Percentiles rank a stretch among this genome's conserved stretches.
phyloP scores from a whole-genome alignment of 1,140 invertebrate genomes.

The Ostrea denselamellosa region DNA sequence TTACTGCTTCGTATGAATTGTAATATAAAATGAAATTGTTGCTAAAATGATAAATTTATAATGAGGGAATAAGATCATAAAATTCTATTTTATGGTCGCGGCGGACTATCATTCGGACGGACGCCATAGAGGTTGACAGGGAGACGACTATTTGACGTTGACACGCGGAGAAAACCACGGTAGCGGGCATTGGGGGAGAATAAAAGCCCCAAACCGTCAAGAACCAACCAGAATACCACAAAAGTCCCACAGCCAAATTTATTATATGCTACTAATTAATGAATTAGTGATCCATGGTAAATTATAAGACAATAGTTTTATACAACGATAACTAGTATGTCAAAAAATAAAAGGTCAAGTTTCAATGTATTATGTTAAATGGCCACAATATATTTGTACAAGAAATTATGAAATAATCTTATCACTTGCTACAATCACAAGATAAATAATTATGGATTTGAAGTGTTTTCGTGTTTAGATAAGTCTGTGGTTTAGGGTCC shows the following conservation, averaged over 20 bases:
- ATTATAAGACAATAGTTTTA: background rate
- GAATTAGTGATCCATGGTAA: background rate
- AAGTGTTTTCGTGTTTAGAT: constrained; percentile 43
- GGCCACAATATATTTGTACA: constrained; percentile 19
- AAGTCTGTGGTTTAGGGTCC: constrained; percentile 13
- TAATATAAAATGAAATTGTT: constrained; percentile 23
- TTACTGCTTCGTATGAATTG: background rate
- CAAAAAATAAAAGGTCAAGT: background rate
- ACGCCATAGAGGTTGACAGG: background rate
- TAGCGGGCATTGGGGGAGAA: background rate
- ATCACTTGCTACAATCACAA: constrained; percentile 18
- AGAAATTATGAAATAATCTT: constrained; percentile 42
- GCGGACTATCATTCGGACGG: background rate
- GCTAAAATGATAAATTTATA: constrained; percentile 37
- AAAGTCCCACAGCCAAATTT: background rate
- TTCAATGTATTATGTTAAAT: background rate
- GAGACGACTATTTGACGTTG: constrained; percentile 6
- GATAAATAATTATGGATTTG: constrained; percentile 38
- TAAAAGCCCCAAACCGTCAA: constrained; percentile 28
- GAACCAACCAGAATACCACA: background rate
- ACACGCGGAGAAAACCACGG: constrained; percentile 3
- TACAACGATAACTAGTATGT: background rate
- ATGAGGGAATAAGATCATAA: constrained; percentile 25
- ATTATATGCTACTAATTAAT: constrained; percentile 27
- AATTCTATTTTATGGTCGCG: background rate